Base-by-base conservation (phyloP, 2,797 vertebrate species). In the Sardinella longiceps region DNA sequence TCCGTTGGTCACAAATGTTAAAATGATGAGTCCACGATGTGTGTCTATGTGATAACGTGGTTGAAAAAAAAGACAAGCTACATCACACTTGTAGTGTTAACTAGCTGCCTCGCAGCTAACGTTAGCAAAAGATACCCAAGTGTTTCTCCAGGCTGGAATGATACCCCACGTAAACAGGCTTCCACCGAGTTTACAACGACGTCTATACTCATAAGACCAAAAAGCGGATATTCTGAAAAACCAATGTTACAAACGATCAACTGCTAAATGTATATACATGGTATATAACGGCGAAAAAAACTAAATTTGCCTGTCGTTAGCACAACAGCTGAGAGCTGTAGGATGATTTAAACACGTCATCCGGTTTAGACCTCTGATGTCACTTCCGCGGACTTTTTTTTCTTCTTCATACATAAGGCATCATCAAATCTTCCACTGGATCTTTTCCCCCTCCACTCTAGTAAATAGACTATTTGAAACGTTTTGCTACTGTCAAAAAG, bases 301-400 rank as follows among this genome's bases (percentile, higher is more conserved):
- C 33, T 77, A 43, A 23, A 77, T 43, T 77, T 77, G 70, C 18
- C 70, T 43, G 33, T 77, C 37, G 37, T 14, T 77, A 77, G 70
- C 70, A 77, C 70, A 39, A 77, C 70, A 77, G 70, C 70, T 77
- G 70, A 37, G 63, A 70, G 6, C 37, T 77, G 20, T 18, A 33
- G 33, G 70, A 23, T 77, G 70, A 77, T 77, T 77, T 77, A 77
- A 77, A 77, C 70, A 77, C 70, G 37, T 77, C 70, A 77, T 77
- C 70, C 70, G 70, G 70, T 77, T 70, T 39, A 43, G 33, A 39
- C 18, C 23, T 15, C 10, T 18, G 12, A 77, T 43, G 70, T 77
- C 70, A 77, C 70, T 39, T 77, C 70, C 70, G 70, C 18, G 20
- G 15, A n/a, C 10, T 60, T 25, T 60, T 23, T 58, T 48, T 48